phyloP scores from a whole-genome alignment of 2,888 invertebrate species.

The Mermis nigrescens region DNA sequence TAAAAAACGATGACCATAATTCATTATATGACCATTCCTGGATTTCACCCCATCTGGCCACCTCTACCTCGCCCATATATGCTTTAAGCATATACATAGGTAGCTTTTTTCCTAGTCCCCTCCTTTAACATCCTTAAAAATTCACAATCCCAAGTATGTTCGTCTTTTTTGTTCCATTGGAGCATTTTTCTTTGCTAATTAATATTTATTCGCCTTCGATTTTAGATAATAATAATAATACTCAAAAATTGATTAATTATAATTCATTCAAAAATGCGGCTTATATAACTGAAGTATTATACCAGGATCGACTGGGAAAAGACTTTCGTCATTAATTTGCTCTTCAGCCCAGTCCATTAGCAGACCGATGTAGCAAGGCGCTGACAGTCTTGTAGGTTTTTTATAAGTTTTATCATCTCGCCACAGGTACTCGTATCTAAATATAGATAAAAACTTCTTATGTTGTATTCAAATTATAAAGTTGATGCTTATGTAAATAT shows the following conservation, averaged over 20 bases:
- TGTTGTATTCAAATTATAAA: neutral
- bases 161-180: too few species aligned
- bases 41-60: too few species aligned
- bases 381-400: conserved; percentile 55
- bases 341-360: conserved; percentile 78
- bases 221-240: too few species aligned
- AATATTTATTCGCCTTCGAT: neutral
- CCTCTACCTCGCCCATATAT: too few species aligned
- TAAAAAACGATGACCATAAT: too few species aligned
- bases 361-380: conserved; percentile 58
- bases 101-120: too few species aligned
- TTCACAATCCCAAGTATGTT: too few species aligned
- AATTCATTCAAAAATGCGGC: neutral
- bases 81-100: too few species aligned
- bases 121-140: too few species aligned
- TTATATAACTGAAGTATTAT: conserved; percentile 22
- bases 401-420: conserved; percentile 58
- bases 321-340: conserved; percentile 65
- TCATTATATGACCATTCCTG: too few species aligned
- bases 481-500: too few species aligned
- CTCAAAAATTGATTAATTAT: neutral
- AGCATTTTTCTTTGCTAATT: too few species aligned
- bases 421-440: conserved; percentile 66
- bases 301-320: conserved; percentile 64
- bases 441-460: conserved; percentile 9